Evolutionary conservation across 1,140 invertebrate genomes (phyloP).

Genomic region (Drosophila leontia): DNA sequence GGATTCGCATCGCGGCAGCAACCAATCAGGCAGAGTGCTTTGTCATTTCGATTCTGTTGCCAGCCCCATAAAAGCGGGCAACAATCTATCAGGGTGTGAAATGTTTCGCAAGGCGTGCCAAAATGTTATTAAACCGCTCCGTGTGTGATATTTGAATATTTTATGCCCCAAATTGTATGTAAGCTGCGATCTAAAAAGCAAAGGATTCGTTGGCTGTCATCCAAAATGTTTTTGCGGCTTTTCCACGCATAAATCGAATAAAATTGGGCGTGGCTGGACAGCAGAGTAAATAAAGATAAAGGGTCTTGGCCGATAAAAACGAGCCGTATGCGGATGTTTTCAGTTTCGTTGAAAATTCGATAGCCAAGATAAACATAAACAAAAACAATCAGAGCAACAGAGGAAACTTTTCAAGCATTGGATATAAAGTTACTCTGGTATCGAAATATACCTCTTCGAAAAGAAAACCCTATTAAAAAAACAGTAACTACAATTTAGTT

Average conservation of each 20-base stretch:
- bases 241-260: constrained; percentile 43
- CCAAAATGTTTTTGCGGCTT: constrained; percentile 38
- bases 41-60: constrained; percentile 8
- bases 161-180: constrained; percentile 38
- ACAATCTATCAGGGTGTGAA: constrained; percentile 43
- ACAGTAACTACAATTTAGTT: background rate
- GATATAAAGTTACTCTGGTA: background rate
- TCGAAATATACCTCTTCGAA: background rate
- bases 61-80: constrained; percentile 14
- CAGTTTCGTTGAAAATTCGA: constrained; percentile 6
- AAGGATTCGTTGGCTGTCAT: constrained; percentile 21
- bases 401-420: background rate
- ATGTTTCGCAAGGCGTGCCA: constrained; percentile 43
- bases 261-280: constrained; percentile 38
- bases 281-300: constrained; percentile 29
- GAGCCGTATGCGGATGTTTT: background rate
- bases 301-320: constrained; percentile 11
- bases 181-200: constrained; percentile 16
- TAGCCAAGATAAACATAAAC: background rate
- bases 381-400: background rate
- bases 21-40: constrained; percentile 45
- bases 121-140: constrained; percentile 59
- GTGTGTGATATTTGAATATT: constrained; percentile 59
- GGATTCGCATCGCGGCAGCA: constrained; percentile 8
- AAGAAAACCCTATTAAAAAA: background rate